A percentile compares a stretch with the other conserved stretches of the same genome.
Conservation (phyloP, 2,113 vertebrate species). For the Myotis brandtii region DNA sequence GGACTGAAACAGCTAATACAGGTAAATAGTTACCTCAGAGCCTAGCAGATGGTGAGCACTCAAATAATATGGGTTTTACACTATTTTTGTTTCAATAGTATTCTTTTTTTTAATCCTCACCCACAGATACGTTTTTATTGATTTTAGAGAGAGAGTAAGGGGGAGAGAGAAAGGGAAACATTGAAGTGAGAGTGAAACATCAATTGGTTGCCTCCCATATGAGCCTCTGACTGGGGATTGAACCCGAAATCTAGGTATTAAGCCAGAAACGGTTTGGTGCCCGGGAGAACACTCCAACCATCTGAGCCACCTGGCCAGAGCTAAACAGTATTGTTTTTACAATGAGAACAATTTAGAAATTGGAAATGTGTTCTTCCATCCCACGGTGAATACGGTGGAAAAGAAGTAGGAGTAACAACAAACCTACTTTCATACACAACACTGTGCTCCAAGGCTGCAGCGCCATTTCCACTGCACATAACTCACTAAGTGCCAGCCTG, state of each 20-base stretch:
- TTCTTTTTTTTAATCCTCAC: not conserved
- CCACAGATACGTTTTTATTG: too few relatives aligned
- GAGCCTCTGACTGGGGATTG: too few relatives aligned
- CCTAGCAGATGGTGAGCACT: not conserved
- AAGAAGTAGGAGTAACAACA: not conserved
- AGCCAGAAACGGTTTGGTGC: too few relatives aligned
- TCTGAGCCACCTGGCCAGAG: too few relatives aligned
- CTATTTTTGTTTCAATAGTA: not conserved
- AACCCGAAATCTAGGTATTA: too few relatives aligned
- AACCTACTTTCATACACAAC: not conserved
- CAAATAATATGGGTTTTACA: not conserved
- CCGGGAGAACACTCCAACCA: too few relatives aligned
- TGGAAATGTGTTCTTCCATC: not conserved
- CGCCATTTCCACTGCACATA: accelerated
- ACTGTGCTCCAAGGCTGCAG: accelerated
- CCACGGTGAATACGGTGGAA: not conserved
- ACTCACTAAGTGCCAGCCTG: not conserved
- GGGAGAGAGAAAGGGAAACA: too few relatives aligned
- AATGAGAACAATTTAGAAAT: not conserved
- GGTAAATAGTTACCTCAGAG: not conserved
- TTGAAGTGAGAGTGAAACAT: too few relatives aligned
- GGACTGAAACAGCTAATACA: not conserved
- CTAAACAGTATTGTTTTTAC: not conserved
- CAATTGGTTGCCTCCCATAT: too few relatives aligned
- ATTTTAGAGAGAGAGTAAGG: too few relatives aligned